Evolutionary conservation across 2,888 invertebrate species (phyloP), one percentile per base, ranked within the genome.

Genomic region (Drosophila mettleri): DNA sequence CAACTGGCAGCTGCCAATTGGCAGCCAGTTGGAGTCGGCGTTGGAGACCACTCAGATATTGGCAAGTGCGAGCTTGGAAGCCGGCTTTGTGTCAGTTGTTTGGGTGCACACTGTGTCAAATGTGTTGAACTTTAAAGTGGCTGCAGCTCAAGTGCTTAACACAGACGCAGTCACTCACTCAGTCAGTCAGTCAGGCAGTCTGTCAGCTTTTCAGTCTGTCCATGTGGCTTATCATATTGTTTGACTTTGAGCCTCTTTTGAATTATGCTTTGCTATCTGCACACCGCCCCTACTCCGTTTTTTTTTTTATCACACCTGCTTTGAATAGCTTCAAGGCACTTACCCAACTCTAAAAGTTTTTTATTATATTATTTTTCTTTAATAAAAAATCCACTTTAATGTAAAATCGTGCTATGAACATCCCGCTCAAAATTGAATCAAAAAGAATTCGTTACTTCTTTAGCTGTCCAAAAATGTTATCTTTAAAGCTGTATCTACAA

Each of bases 61-160:
- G 69, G 69, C 69, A 69, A 68, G 78, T 57, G 63, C 59, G 53
- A 51, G 77, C 83, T 65, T 55, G 53, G 60, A 78, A 78, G 85
- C 85, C 71, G 78, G 78, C 82, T 87, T 83, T 85, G 66, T 82
- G 49, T 49, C 49, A 49, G 59, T 71, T 39, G 33, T 33, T 59
- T 38, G 57, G 48, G 48, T 63, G 59, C 64, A 54, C 69, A 75
- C 69, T 76, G 79, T 83, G 86, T 81, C 81, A 82, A 87, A 85
- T 70, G 75, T 78, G 82, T 74, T 83, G 88, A 88, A 86, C 86
- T 79, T 82, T 82, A 77, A 82, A 83, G 83, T 83, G 80, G 75
- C 70, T 75, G 41, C 68, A 78, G 79, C 60, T 72, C 60, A 65
- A 70, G 67, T 67, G 78, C 76, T 53, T 60, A 62, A 48, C 65